Evolutionary conservation across 2,888 invertebrate genomes (phyloP), one percentile per base, ranked within the genome.

Genomic region (Tetranychus piercei): DNA sequence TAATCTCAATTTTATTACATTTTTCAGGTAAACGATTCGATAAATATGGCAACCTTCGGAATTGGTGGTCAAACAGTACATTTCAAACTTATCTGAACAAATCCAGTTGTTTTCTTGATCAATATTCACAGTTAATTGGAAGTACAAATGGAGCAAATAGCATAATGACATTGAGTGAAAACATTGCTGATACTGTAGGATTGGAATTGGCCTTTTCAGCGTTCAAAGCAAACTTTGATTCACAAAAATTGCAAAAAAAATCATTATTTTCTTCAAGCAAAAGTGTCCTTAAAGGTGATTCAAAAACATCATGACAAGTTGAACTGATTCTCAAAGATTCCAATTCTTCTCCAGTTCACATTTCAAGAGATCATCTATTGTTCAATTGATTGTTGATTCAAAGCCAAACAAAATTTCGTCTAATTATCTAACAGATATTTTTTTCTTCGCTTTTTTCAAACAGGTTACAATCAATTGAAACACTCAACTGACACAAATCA

Each of bases 1-100:
- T 55, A 15, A 55, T 55, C 55, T 15, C 3, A n/a, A 22, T 11
- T 9, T 11, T n/a, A n/a, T 34, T 34, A 5, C 34, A 34, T 34
- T 34, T 1, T 34, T 34, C 34, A 69, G 69, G 69, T 23, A 69
- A 69, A 23, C 69, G 23, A 23, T 69, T 23, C 69, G 69, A 69
- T 23, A 69, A 23, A 11, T 69, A 18, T 23, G 69, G 69, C 4
- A 69, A 69, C 4, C 23, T 23, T 11, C 9, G 23, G n/a, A 23
- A 69, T 23, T 69, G 69, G 69, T 69, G 69, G 69, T 23, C 69
- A 69, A 69, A 69, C n/a, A 23, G 22, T 6, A 69, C 69, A 22
- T 69, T 23, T 20, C 22, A 69, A 69, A 69, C 23, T 69, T 69
- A 69, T 23, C 69, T 23, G 8, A 69, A 4, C 1, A 69, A 69